phyloP scores from a whole-genome alignment of 2,888 invertebrate genomes.

The Brenthis daphne region DNA sequence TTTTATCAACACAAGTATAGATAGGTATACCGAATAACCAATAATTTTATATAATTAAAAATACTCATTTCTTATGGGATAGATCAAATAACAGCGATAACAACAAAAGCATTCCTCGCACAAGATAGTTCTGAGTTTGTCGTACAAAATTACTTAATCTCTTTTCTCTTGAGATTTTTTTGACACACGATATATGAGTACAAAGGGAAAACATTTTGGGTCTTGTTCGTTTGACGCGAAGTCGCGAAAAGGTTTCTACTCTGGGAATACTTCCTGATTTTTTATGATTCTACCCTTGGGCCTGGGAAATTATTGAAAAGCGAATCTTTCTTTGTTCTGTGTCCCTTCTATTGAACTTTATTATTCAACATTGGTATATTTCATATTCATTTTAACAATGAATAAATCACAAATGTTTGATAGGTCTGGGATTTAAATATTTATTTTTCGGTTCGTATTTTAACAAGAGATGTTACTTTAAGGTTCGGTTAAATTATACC shows the following conservation, averaged over 20 bases:
- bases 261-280: conserved; percentile 40
- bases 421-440: conserved; percentile 8
- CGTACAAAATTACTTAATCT: conserved; percentile 33
- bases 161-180: conserved; percentile 29
- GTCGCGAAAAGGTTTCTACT: conserved; percentile 37
- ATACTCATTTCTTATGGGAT: no score
- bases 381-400: conserved; percentile 28
- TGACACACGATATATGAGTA: conserved; percentile 29
- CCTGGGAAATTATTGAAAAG: conserved; percentile 38
- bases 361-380: conserved; percentile 23
- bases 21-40: no score
- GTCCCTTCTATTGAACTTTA: conserved; percentile 23
- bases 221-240: conserved; percentile 31
- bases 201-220: conserved; percentile 38
- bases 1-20: no score
- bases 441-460: background rate
- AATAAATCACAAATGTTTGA: conserved; percentile 24
- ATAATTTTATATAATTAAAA: no score
- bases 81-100: background rate
- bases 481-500: background rate
- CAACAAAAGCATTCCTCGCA: background rate
- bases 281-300: conserved; percentile 36
- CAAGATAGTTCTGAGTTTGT: conserved; percentile 17
- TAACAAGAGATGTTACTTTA: background rate
- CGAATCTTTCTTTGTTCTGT: conserved; percentile 34